Conservation (phyloP, 2,888 invertebrate species). For the Sarcophaga subvicina region DNA sequence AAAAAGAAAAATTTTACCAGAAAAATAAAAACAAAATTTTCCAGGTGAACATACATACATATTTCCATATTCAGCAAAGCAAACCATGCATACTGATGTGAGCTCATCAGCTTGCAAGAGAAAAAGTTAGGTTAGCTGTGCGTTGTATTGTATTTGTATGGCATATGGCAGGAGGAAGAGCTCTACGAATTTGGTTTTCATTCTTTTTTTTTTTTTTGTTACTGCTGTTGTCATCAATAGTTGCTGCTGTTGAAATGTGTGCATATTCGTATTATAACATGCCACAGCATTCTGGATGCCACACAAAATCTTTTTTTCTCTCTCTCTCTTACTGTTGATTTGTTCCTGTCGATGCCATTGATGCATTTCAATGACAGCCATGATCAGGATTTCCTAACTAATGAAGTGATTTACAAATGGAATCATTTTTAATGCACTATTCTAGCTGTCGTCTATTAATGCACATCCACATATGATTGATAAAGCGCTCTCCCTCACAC, state of each 20-base stretch:
- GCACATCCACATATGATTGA: neutral
- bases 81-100: too few relatives aligned
- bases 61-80: slow-evolving; percentile 16
- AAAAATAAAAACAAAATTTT: slow-evolving; percentile 35
- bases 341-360: neutral
- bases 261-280: neutral
- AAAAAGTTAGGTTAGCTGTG: neutral
- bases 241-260: neutral
- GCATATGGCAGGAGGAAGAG: neutral
- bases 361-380: slow-evolving; percentile 62
- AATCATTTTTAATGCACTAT: slow-evolving; percentile 62
- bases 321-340: neutral
- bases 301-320: neutral
- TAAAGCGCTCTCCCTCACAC: neutral
- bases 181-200: slow-evolving; percentile 8
- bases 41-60: slow-evolving; percentile 26
- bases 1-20: neutral
- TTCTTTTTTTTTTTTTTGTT: neutral
- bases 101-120: too few relatives aligned
- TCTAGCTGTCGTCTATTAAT: slow-evolving; percentile 10
- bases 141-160: neutral
- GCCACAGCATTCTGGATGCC: neutral
- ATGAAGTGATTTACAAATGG: slow-evolving; percentile 66
- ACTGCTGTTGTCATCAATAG: neutral
- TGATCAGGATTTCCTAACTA: slow-evolving; percentile 67